Evolutionary conservation across 1,140 invertebrate species (phyloP).

Genomic region (Acromyrmex charruanus): DNA sequence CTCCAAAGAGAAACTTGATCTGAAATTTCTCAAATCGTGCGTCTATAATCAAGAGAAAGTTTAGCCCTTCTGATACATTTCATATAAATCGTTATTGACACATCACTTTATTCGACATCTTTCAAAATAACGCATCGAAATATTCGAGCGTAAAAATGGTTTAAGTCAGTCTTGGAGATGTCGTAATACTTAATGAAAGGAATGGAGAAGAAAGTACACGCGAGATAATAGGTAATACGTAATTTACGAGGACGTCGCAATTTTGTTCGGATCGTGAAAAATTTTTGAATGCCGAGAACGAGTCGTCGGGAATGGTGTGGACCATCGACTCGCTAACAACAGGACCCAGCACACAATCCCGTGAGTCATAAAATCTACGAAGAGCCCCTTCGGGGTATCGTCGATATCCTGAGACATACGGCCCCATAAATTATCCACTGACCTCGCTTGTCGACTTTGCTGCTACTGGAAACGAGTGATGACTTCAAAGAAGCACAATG

Average conservation of each 20-base stretch:
- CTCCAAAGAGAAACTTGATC: neutral
- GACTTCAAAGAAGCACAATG: neutral
- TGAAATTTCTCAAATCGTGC: neutral
- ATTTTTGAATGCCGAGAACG: conserved; percentile 21
- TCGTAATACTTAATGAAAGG: neutral
- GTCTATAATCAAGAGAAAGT: conserved; percentile 25
- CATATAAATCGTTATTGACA: conserved; percentile 24
- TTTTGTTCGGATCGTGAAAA: conserved; percentile 28
- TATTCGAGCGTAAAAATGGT: neutral
- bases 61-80: neutral
- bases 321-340: conserved; percentile 1
- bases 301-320: neutral
- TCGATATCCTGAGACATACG: conserved; percentile 70
- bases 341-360: conserved; percentile 11
- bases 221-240: neutral
- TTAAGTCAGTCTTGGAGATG: neutral
- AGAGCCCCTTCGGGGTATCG: conserved; percentile 58
- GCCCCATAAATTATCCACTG: conserved; percentile 76
- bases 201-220: neutral
- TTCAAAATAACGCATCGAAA: conserved; percentile 4
- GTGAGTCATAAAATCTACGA: conserved; percentile 73
- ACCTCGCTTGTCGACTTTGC: conserved; percentile 73
- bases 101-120: conserved; percentile 35
- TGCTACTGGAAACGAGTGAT: conserved; percentile 69
- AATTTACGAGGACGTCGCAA: conserved; percentile 62